Evolutionary conservation across 2,888 invertebrate genomes (phyloP), one percentile per base, ranked within the genome.

Genomic region (Bhutanitis thaidina): DNA sequence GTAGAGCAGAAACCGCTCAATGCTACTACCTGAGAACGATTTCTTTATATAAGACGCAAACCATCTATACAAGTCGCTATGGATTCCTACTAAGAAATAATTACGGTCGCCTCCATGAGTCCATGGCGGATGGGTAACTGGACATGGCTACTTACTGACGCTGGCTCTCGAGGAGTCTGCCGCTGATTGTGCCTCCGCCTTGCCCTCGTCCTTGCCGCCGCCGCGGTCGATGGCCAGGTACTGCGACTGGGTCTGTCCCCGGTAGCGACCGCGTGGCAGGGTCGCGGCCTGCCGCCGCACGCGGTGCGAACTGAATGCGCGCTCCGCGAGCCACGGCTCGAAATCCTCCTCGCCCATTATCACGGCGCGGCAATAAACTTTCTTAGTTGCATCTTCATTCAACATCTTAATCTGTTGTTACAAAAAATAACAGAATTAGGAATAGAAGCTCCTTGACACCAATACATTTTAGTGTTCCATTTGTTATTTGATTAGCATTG

Each of bases 181-280:
- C 15, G 92, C 93, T 3, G 95, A 94, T 74, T 94, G 94, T 0
- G 96, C 96, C 74, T 96, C 95, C 0, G 96, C 96, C 71, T 93
- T 94, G 13, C 96, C 96, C 34, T 92, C 91, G 52, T 91, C 90
- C 47, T 93, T 94, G 60, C 92, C 92, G 1, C 92, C 92, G 1
- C 78, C 85, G 1, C 64, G 71, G 43, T 87, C 82, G 56, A 89
- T 77, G 0, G 93, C 93, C 62, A 96, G 82, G 74, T 95, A 96
- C 72, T 96, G 96, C 1, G 95, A 95, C 73, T 96, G 96, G 0
- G 96, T 95, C 77, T 96, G 96, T 1, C 95, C 95, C 43, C 94
- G 84, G 62, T 90, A 92, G 15, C 91, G 82, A 15, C 92, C 91
- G 37, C 90, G 65, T 0, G 71, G 70, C 45, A 25, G 3, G 3